phyloP scores from a whole-genome alignment of 1,140 invertebrate genomes.

The Liolophura sinensis region DNA sequence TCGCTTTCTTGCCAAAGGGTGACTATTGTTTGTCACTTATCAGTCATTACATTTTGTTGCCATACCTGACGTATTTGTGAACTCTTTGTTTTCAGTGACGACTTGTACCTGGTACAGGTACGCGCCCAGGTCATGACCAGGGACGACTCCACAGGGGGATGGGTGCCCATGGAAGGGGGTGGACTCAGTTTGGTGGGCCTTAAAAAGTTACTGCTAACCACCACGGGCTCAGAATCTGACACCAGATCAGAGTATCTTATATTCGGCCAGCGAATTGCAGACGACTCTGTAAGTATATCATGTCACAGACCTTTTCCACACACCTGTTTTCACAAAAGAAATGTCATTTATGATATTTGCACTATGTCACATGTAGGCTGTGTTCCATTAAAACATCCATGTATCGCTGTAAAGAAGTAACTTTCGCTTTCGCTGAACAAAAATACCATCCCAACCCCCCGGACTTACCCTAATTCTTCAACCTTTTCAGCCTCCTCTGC shows the following conservation, averaged over 20 bases:
- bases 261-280: conserved; percentile 86
- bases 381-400: no score
- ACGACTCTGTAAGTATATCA: conserved; percentile 76
- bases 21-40: no score
- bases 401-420: no score
- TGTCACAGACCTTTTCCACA: neutral
- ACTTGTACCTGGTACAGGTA: conserved; percentile 90
- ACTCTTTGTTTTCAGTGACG: conserved; percentile 63
- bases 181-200: conserved; percentile 78
- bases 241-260: conserved; percentile 83
- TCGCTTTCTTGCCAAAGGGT: no score
- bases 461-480: no score
- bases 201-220: conserved; percentile 35
- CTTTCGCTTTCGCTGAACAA: no score
- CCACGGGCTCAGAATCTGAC: conserved; percentile 17
- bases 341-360: neutral
- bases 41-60: no score
- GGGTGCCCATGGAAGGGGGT: conserved; percentile 91
- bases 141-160: conserved; percentile 94
- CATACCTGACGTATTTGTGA: no score
- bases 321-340: neutral
- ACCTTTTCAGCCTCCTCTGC: no score
- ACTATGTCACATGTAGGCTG: no score
- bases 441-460: no score
- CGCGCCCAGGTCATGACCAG: conserved; percentile 97